These are phyloP conservation scores for Ptychodera flava DNA, from an alignment of 35 echinoderm and acorn worm genomes.

Conservation along the genomic window DNA sequence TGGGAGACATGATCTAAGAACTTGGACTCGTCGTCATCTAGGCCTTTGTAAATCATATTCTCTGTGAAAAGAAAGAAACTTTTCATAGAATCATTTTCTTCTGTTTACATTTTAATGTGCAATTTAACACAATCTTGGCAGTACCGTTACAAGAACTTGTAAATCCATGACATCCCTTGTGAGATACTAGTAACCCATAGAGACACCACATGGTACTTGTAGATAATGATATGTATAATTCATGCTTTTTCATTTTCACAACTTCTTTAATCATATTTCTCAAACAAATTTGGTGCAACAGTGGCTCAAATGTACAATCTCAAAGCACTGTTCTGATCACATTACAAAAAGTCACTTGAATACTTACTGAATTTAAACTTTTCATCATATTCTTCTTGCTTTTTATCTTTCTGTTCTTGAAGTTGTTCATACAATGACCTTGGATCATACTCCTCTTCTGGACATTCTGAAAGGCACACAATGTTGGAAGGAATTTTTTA, in stretches of 20 bases:
- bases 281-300: too few relatives aligned
- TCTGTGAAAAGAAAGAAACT: conserved; percentile 43
- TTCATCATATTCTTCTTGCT: conserved; percentile 89
- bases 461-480: conserved; percentile 65
- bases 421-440: conserved; percentile 85
- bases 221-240: not conserved
- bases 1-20: conserved; percentile 87
- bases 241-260: not conserved
- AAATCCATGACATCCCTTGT: not conserved
- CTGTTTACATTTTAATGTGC: too few relatives aligned
- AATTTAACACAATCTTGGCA: not conserved
- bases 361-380: conserved; percentile 95
- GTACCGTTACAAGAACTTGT: not conserved
- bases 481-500: too few relatives aligned
- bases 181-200: not conserved
- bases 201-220: not conserved
- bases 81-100: too few relatives aligned
- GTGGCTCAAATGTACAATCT: too few relatives aligned
- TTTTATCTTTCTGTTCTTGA: conserved; percentile 92
- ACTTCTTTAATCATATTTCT: too few relatives aligned
- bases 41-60: conserved; percentile 82
- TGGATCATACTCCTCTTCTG: conserved; percentile 89
- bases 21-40: conserved; percentile 84
- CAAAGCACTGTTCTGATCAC: too few relatives aligned
- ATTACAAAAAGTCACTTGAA: too few relatives aligned